phyloP scores from a whole-genome alignment of 1,140 invertebrate species.

The Parasteatoda tepidariorum region DNA sequence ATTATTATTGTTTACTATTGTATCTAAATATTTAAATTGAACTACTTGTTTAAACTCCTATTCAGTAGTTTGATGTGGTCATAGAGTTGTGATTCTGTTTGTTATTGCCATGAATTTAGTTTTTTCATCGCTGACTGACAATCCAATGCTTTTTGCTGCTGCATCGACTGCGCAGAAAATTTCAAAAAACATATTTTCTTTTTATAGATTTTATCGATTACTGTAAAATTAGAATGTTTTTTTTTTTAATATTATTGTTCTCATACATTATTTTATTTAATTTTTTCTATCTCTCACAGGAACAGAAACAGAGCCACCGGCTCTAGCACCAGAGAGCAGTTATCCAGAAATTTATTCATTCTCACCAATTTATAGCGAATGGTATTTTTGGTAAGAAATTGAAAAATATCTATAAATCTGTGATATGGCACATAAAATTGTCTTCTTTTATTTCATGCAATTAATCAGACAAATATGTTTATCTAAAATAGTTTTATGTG shows the following conservation, averaged over 20 bases:
- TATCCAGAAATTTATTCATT: constrained; percentile 25
- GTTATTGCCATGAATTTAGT: too few species aligned
- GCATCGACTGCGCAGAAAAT: too few species aligned
- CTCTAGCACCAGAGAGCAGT: not conserved
- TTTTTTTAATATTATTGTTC: not conserved
- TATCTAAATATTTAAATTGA: too few species aligned
- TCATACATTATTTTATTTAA: not conserved
- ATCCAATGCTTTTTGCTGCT: too few species aligned
- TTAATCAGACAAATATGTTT: too few species aligned
- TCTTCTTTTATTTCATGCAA: not conserved
- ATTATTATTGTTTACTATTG: too few species aligned
- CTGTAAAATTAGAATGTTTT: not conserved
- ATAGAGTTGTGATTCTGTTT: too few species aligned
- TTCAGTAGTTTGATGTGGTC: too few species aligned
- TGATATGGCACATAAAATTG: not conserved
- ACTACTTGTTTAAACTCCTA: too few species aligned
- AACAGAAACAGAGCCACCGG: constrained; percentile 20
- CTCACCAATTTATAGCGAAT: constrained; percentile 17
- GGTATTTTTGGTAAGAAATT: constrained; percentile 41
- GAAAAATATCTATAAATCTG: not conserved
- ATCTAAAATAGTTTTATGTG: too few species aligned
- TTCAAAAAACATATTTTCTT: too few species aligned
- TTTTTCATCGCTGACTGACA: too few species aligned
- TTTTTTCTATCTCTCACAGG: constrained; percentile 12
- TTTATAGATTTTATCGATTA: not conserved